Evolutionary conservation across 2,797 vertebrate genomes (phyloP).

Genomic region (Pangasius sanitwongsei): DNA sequence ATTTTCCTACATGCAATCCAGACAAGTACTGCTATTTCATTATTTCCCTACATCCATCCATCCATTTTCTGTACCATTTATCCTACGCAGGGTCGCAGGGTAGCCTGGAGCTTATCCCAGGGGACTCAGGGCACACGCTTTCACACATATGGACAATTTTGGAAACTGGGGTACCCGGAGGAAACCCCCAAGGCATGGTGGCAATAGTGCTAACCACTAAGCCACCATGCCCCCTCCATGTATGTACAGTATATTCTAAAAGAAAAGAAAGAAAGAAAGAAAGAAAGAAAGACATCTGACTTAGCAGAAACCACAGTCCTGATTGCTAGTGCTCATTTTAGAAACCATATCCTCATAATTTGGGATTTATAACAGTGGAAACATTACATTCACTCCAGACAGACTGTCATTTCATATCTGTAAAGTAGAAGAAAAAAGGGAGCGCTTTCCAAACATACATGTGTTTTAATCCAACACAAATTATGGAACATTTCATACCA

Average conservation of each 20-base stretch:
- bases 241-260: background rate
- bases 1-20: conserved; percentile 35
- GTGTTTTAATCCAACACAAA: conserved; percentile 43
- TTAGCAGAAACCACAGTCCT: background rate
- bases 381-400: conserved; percentile 41
- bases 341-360: conserved; percentile 26
- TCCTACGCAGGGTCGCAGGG: too few species aligned
- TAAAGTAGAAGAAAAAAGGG: conserved; percentile 26
- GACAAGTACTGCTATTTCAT: background rate
- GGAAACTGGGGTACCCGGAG: too few species aligned
- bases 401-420: conserved; percentile 53
- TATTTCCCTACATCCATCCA: too few species aligned
- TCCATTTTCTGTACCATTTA: too few species aligned
- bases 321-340: conserved; percentile 25
- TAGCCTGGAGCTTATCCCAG: too few species aligned
- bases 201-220: too few species aligned
- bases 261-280: background rate
- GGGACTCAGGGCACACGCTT: too few species aligned
- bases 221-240: too few species aligned
- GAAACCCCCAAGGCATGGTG: too few species aligned
- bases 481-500: conserved; percentile 9
- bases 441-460: conserved; percentile 24
- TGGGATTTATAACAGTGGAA: conserved; percentile 45
- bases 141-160: too few species aligned
- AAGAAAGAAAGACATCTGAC: background rate